Base-by-base conservation (phyloP, 2,113 vertebrate genomes). In the Pachyramphus minor region DNA sequence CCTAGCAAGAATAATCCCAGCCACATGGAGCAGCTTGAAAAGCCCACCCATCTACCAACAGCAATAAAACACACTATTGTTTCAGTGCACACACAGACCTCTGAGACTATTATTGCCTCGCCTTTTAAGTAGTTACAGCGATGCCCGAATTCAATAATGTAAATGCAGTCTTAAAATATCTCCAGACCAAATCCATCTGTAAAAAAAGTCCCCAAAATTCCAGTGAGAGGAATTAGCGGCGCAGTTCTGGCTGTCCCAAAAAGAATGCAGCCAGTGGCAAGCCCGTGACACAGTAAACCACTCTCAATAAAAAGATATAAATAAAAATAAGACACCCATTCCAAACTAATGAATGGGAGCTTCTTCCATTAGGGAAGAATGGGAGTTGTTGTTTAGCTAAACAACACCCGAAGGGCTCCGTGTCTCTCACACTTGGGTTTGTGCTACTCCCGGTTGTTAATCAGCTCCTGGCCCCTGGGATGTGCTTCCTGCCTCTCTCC, bases 341-440 rank as follows among this genome's bases (percentile, higher is more conserved):
- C 52, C 88, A 77, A 86, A 56, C 18, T 84, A 80, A 92, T 23
- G 72, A 86, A 84, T 14, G 73, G 83, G n/a, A 89, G 41, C 33
- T n/a, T 60, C 92, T 72, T 78, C 82, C 80, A 95, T 68, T 71
- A 85, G 72, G 68, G 64, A n/a, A n/a, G n/a, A n/a, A n/a, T n/a
- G n/a, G n/a, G n/a, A n/a, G n/a, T n/a, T n/a, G n/a, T n/a, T n/a
- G n/a, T n/a, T n/a, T n/a, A n/a, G n/a, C 44, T 11, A 44, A 71
- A 77, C 60, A 45, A 49, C 79, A 82, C 64, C 86, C 66, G 0
- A 39, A 60, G 90, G 90, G 83, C 79, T 93, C 53, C 21, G 16
- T 0, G 0, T 53, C 66, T 47, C 53, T 21, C 1, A 0, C 35
- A 5, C 47, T 64, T 10, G 59, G 33, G 72, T 80, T 76, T 77